Evolutionary conservation across 2,113 vertebrate species (phyloP), one percentile per base, ranked within the genome.

Genomic region (Tyto alba): DNA sequence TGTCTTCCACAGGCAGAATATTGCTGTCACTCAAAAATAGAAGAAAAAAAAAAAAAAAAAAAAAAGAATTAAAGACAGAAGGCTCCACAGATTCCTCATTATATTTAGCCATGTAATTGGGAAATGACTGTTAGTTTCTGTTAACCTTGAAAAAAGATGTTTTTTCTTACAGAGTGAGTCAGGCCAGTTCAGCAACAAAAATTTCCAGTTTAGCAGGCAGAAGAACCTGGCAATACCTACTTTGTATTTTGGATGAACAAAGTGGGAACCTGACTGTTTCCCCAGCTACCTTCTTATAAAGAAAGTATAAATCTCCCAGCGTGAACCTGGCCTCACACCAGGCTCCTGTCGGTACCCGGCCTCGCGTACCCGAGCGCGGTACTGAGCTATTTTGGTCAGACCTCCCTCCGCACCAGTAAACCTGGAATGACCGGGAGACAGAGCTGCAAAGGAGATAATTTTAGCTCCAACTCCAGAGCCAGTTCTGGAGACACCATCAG

Each of bases 11-110:
- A 13, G 68, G 68, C 94, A 93, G 89, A 97, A 95, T 96, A 96
- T 94, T 94, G 95, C 95, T 96, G 94, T 95, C 96, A 95, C 34
- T 97, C 97, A 97, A 67, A 85, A 96, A 66, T 2, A 41, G 56
- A 5, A 26, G 11, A 25, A 25, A 22, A 16, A 7, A 1, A 10
- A n/a, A 36, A 38, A 27, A n/a, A 16, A 14, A 4, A 13, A 38
- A 79, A 88, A 88, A 20, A 47, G n/a, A n/a, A n/a, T n/a, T n/a
- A n/a, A 80, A 88, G 80, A 68, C 47, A 84, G 74, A 94, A 86
- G 93, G 74, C 76, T 94, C 47, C n/a, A 52, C 47, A 76, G 56
- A 85, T 92, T 83, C 74, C 84, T 97, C 93, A 69, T 97, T 95
- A 88, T 92, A 76, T 95, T 96, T 84, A 78, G 67, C 84, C 71